Conservation (phyloP, 1,140 invertebrate genomes). For the Drosophila kohkoa region DNA sequence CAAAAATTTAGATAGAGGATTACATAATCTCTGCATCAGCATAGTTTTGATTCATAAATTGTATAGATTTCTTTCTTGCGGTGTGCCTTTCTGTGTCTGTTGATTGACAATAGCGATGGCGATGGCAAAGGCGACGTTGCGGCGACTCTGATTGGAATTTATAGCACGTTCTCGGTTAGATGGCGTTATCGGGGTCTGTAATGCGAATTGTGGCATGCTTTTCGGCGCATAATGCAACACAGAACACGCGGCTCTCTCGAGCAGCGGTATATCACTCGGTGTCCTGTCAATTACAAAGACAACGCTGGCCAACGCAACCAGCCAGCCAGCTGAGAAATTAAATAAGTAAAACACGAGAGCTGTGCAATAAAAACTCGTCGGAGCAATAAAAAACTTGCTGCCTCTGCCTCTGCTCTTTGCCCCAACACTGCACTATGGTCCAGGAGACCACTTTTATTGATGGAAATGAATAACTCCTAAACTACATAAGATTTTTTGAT, state of each 20-base stretch:
- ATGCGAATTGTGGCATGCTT: conserved; percentile 23
- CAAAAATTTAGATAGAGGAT: no score
- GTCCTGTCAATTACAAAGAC: conserved; percentile 49
- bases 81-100: conserved; percentile 31
- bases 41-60: no score
- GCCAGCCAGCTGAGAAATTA: conserved; percentile 65
- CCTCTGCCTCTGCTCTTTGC: background rate
- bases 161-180: conserved; percentile 65
- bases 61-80: no score
- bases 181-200: conserved; percentile 38
- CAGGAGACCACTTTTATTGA: no score
- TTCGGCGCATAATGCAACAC: conserved; percentile 33
- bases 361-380: conserved; percentile 66
- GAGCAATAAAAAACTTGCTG: conserved; percentile 55
- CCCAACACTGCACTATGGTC: background rate
- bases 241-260: conserved; percentile 1
- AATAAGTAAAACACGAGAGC: conserved; percentile 72
- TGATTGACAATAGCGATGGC: conserved; percentile 49
- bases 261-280: conserved; percentile 55
- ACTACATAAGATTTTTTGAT: no score
- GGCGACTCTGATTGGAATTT: conserved; percentile 69
- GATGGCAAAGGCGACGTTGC: conserved; percentile 11
- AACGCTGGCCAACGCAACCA: conserved; percentile 30
- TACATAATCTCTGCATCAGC: no score
- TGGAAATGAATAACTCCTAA: no score